A percentile compares a stretch with the other conserved stretches of the same genome.
Evolutionary conservation across 23 tunicate genomes (phyloP).

Genomic region (Aplidium turbinatum): DNA sequence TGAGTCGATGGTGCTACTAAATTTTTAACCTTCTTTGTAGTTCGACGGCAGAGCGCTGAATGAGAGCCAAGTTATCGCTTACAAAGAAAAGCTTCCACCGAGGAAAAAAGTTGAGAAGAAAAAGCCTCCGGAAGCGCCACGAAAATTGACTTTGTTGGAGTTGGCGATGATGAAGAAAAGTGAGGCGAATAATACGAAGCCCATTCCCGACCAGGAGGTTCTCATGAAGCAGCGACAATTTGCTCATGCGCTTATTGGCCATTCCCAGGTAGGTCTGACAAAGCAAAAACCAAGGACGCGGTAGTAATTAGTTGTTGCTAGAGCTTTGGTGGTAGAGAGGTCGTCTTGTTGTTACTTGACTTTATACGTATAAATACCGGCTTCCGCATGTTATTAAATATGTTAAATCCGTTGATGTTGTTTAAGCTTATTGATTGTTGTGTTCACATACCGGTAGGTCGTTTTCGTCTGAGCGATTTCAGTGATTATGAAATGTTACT

Average conservation of each 20-base stretch:
- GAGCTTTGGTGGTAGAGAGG: too few species aligned
- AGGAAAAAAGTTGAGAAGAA: conserved; percentile 38
- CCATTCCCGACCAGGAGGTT: not conserved
- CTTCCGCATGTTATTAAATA: not conserved
- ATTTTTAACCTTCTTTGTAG: conserved; percentile 1
- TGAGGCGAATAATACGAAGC: not conserved
- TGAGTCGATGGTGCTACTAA: not conserved
- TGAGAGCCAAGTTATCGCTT: conserved; percentile 50
- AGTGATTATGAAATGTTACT: too few species aligned
- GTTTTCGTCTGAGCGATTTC: too few species aligned
- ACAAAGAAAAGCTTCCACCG: conserved; percentile 45
- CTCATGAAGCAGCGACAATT: conserved; percentile 35
- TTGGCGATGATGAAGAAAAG: conserved; percentile 50
- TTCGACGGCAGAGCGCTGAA: conserved; percentile 61
- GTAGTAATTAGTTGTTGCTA: not conserved
- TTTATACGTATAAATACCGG: not conserved
- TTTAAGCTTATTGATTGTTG: too few species aligned
- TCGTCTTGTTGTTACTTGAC: not conserved
- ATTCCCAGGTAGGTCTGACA: conserved; percentile 14
- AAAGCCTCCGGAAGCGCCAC: not conserved
- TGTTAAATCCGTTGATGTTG: not conserved
- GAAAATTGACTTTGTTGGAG: conserved; percentile 55
- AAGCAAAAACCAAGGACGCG: too few species aligned
- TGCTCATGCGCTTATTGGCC: conserved; percentile 7
- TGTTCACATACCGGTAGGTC: too few species aligned